Evolutionary conservation across 2,797 vertebrate genomes (phyloP).

Genomic region (Rhinichthys osculus): DNA sequence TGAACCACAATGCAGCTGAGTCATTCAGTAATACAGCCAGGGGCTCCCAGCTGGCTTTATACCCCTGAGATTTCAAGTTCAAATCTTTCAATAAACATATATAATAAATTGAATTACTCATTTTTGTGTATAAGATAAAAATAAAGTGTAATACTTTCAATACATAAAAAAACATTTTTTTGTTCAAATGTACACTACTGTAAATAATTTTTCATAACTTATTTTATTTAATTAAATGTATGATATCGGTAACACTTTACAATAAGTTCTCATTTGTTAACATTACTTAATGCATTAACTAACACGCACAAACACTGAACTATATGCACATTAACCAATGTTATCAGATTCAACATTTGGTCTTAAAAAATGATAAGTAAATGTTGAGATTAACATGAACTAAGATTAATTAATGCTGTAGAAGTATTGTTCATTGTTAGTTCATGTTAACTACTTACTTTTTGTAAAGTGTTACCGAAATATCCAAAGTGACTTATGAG

Average conservation of each 20-base stretch:
- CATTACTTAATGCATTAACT: not conserved
- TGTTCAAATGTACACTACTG: not conserved
- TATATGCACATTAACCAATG: not conserved
- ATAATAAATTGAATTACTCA: accelerated
- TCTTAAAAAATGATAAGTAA: not conserved
- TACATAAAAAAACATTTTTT: too few species aligned
- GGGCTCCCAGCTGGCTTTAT: not conserved
- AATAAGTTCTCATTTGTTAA: not conserved
- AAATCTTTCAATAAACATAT: not conserved
- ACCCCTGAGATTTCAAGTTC: not conserved
- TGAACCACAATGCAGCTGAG: constrained; percentile 25
- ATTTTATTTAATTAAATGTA: not conserved
- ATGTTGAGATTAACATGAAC: not conserved
- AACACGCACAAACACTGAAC: not conserved
- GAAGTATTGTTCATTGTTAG: not conserved
- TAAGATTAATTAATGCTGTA: too few species aligned
- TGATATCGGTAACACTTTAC: not conserved
- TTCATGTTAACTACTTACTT: not conserved
- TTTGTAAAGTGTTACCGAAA: not conserved
- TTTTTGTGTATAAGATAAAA: not conserved
- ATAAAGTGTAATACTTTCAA: too few species aligned
- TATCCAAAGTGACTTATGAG: not conserved
- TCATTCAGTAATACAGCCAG: not conserved
- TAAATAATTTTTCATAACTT: not conserved
- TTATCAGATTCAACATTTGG: not conserved